Percentiles rank a stretch among this genome's conserved stretches.
Evolutionary conservation across 2,888 invertebrate species (phyloP).

Genomic region (Diarsia mendica): DNA sequence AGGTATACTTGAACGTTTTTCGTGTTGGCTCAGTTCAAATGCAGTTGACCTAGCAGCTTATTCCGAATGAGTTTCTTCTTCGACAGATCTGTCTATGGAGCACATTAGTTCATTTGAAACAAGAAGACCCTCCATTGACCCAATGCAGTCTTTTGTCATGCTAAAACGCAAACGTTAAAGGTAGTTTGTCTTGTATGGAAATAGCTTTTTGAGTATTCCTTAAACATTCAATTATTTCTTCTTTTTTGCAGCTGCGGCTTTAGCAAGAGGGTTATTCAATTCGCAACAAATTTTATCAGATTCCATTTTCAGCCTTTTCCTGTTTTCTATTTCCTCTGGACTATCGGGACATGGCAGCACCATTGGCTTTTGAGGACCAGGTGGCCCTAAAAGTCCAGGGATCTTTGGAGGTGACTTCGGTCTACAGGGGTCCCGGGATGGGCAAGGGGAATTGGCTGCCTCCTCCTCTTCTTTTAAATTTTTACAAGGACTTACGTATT

Average conservation of each 20-base stretch:
- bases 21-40: not conserved
- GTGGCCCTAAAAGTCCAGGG: not conserved
- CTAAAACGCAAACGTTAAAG: not conserved
- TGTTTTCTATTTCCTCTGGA: not conserved
- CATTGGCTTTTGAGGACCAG: not conserved
- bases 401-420: not conserved
- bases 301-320: not conserved
- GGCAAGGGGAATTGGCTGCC: not conserved
- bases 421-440: not conserved
- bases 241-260: not conserved
- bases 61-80: too few species aligned
- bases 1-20: not conserved
- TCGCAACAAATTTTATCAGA: not conserved
- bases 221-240: not conserved
- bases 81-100: too few species aligned
- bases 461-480: not conserved
- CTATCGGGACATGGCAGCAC: not conserved
- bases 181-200: not conserved
- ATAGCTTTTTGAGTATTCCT: not conserved
- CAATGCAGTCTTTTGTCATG: not conserved
- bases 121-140: too few species aligned
- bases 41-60: not conserved
- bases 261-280: not conserved
- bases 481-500: not conserved
- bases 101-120: too few species aligned